A percentile compares a stretch with the other conserved stretches of the same genome.
phyloP scores from a whole-genome alignment of 2,888 invertebrate species.

The Myopa testacea region DNA sequence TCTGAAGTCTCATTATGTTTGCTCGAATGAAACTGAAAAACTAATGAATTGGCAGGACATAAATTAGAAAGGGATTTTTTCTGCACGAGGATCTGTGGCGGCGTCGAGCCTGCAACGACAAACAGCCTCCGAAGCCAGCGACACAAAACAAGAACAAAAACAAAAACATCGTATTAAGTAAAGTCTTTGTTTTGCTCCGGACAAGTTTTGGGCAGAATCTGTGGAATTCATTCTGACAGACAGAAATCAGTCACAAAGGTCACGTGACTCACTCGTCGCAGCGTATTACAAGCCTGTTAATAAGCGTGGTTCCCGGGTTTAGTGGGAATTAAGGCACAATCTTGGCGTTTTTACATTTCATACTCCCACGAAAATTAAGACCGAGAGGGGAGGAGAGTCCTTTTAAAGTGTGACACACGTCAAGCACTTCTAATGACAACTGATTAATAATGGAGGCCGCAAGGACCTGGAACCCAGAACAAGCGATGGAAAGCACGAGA shows the following conservation, averaged over 20 bases:
- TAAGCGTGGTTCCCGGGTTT: slow-evolving; percentile 12
- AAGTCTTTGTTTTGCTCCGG: slow-evolving; percentile 16
- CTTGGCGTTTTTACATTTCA: background rate
- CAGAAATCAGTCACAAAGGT: background rate
- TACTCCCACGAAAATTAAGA: slow-evolving; percentile 6
- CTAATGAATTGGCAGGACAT: slow-evolving; percentile 50
- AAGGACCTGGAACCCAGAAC: background rate
- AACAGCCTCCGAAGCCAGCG: background rate
- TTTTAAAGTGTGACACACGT: slow-evolving; percentile 26
- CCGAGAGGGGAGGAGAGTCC: background rate
- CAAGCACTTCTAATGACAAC: slow-evolving; percentile 10
- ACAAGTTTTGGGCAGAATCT: slow-evolving; percentile 18
- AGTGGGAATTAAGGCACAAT: slow-evolving; percentile 4
- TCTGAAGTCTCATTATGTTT: slow-evolving; percentile 52
- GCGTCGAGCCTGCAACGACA: background rate
- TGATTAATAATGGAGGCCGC: slow-evolving; percentile 11
- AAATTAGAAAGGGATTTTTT: slow-evolving; percentile 44
- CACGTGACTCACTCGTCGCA: slow-evolving; percentile 23
- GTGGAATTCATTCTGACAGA: slow-evolving; percentile 11
- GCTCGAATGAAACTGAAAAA: slow-evolving; percentile 46
- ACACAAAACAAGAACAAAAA: background rate
- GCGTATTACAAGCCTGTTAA: slow-evolving; percentile 29
- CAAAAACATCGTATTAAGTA: slow-evolving; percentile 8
- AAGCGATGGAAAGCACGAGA: background rate
- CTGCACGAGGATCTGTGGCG: background rate